Evolutionary conservation across 2,888 invertebrate species (phyloP), one percentile per base, ranked within the genome.

Genomic region (Bellardia bayeri): DNA sequence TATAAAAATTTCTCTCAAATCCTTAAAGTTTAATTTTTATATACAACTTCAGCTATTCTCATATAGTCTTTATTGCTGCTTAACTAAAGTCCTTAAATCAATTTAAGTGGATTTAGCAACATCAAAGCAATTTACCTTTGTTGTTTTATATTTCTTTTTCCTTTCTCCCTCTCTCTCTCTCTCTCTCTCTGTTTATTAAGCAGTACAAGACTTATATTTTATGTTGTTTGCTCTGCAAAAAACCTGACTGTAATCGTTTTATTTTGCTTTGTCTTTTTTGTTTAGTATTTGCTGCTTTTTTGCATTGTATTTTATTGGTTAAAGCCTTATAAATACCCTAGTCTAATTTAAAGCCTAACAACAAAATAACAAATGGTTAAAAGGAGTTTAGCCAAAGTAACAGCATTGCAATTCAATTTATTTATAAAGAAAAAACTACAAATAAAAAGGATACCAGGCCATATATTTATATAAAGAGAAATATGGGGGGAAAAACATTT

Each of bases 51-150:
- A 4, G 7, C 16, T 40, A 61, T 33, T 58, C 9, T 54, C 51
- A 37, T 61, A 51, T 85, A 37, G 54, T 45, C 40, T 81, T 84
- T 82, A 81, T 74, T 63, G 71, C 49, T 49, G 61, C 79, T 84
- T 74, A 68, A 16, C 49, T 61, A 63, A 87, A 84, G 85, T 87
- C 85, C 88, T 87, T 91, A 91, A 92, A 91, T 92, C 92, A 91
- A 92, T 91, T 91, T 92, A 89, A 88, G 89, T 82, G 88, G 91
- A 91, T 92, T 91, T 92, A 90, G 88, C 87, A 90, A 91, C 91
- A 90, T 91, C 92, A 91, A 92, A 91, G 92, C 91, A 89, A 89
- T 87, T 89, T 90, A 89, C 90, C 87, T 85, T 78, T 72, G 42
- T 79, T 40, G 64, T 40, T 66, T 40, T 51, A 58, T 37, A 45